Evolutionary conservation across 1,140 invertebrate species (phyloP), one percentile per base, ranked within the genome.

Genomic region (Oedothorax gibbosus): DNA sequence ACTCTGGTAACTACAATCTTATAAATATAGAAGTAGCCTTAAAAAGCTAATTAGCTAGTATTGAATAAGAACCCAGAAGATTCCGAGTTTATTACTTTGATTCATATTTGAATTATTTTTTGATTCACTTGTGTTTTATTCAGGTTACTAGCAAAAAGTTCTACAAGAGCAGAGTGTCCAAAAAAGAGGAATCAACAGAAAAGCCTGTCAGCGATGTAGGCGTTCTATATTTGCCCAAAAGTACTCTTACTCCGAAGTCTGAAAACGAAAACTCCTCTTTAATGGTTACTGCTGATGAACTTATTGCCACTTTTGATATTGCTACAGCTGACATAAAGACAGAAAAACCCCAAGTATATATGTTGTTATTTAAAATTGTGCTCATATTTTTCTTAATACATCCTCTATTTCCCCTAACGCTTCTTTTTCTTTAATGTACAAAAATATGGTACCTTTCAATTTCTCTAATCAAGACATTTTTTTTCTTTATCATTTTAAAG

Each of bases 111-210:
- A 35, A 35, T 35, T n/a, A n/a, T 35, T 35, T 35, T 35, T 35
- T 35, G 1, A 35, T 35, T 35, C 35, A 2, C 35, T 35, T 35
- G 1, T 35, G 35, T 35, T 21, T 75, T 4, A 50, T 84, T 10
- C 20, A 84, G 81, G n/a, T 15, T 54, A 65, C 11, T 65, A 50
- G 53, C 8, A 84, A 60, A 56, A 84, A 65, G 50, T 84, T 84
- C 62, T 81, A 81, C 18, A 84, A 84, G 20, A 84, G 81, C 51
- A 62, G 81, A 54, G 56, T 20, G 35, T 18, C 54, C 15, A 84
- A 84, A 51, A 65, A 84, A 49, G 81, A 84, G 12, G 80, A 82
- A 20, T 49, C 4, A 7, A 4, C 49, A 15, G 80, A 73, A 73
- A 84, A 76, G 50, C 8, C 35, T 35, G 35, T 35, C 35, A 35